Conservation (phyloP, 2,797 vertebrate genomes). For the Hemitrygon akajei region DNA sequence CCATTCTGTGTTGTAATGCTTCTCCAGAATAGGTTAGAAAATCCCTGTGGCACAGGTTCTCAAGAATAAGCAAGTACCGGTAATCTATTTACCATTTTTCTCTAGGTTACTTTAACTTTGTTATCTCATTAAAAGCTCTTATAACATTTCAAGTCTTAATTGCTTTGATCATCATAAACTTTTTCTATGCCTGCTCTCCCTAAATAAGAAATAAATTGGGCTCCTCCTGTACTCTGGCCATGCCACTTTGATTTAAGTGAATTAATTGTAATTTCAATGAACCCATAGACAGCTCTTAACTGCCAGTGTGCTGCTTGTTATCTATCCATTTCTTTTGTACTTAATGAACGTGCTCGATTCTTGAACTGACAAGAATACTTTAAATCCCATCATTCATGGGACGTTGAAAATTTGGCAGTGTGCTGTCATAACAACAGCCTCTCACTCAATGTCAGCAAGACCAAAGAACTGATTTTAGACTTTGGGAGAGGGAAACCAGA, state of each 20-base stretch:
- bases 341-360: not conserved
- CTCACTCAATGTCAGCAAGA: no score
- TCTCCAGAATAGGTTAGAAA: not conserved
- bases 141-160: not conserved
- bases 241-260: not conserved
- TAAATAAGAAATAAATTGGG: not conserved
- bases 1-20: not conserved
- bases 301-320: not conserved
- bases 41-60: not conserved
- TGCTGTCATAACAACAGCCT: no score
- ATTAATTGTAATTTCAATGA: not conserved
- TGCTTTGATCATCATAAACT: not conserved
- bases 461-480: no score
- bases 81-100: not conserved
- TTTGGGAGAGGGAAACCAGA: no score
- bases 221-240: not conserved
- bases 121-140: not conserved
- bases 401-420: no score
- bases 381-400: no score
- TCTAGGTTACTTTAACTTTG: not conserved
- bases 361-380: not conserved
- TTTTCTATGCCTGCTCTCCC: not conserved
- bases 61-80: not conserved
- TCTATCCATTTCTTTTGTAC: not conserved
- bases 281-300: not conserved